Conservation (phyloP, 2,888 invertebrate species). For the Cylloceria caligata region DNA sequence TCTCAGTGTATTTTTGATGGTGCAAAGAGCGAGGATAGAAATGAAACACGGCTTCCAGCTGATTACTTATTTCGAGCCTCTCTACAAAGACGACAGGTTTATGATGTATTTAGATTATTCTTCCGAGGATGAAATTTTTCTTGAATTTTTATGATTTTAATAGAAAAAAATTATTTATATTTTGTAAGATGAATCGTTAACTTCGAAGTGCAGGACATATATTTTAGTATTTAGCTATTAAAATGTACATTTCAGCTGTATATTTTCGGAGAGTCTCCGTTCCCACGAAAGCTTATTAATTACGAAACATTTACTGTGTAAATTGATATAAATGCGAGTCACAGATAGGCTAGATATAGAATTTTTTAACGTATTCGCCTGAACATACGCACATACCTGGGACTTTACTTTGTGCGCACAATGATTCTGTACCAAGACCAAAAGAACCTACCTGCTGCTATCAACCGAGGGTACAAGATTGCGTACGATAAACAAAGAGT, state of each 20-base stretch:
- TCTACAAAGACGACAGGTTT: not conserved
- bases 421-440: not conserved
- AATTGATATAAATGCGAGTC: not conserved
- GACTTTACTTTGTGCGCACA: conserved; percentile 2
- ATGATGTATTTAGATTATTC: too few species aligned
- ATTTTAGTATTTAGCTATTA: not conserved
- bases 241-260: not conserved
- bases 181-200: not conserved
- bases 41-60: not conserved
- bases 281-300: not conserved
- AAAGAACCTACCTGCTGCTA: conserved; percentile 4
- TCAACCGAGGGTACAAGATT: not conserved
- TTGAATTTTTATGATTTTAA: too few species aligned
- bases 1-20: not conserved
- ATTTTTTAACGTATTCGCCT: not conserved
- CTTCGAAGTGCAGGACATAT: not conserved
- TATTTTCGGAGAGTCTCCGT: not conserved
- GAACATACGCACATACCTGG: not conserved
- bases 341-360: not conserved
- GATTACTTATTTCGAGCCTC: too few species aligned
- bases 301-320: not conserved
- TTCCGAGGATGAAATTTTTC: too few species aligned
- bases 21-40: not conserved
- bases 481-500: conserved; percentile 6
- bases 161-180: not conserved